Conservation (phyloP, 2,797 vertebrate species). For the Gallinago nigripennis region DNA sequence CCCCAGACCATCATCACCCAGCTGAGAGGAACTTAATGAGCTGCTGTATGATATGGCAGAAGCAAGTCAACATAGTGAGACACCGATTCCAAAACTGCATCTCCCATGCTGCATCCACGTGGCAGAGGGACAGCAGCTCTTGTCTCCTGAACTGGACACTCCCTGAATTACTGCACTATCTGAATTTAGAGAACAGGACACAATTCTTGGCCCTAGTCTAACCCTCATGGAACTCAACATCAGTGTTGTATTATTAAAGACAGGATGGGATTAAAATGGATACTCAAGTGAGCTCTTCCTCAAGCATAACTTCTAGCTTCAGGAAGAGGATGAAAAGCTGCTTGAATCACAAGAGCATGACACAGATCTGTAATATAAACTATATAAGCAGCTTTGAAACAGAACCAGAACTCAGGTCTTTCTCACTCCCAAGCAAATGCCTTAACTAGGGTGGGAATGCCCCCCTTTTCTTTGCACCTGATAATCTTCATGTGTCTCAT, state of each 20-base stretch:
- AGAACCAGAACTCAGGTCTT: neutral
- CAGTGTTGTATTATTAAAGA: neutral
- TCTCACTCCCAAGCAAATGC: neutral
- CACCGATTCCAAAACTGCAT: neutral
- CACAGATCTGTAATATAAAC: neutral
- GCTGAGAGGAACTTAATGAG: neutral
- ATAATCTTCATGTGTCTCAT: neutral
- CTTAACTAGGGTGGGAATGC: neutral
- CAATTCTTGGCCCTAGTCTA: neutral
- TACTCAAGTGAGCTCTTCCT: slow-evolving; percentile 20
- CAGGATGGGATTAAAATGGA: slow-evolving; percentile 10
- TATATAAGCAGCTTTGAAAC: neutral
- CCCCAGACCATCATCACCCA: neutral
- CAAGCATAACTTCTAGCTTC: neutral
- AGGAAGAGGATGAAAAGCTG: neutral
- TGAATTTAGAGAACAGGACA: neutral
- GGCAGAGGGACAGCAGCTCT: neutral
- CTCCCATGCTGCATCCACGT: neutral
- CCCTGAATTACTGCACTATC: neutral
- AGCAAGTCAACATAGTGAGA: neutral
- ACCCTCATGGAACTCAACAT: neutral
- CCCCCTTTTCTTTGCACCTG: neutral
- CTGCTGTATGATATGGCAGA: neutral
- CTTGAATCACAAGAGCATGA: neutral
- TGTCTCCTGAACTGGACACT: neutral